phyloP scores from a whole-genome alignment of 2,888 invertebrate species.

The Fissipunctia ypsillon region DNA sequence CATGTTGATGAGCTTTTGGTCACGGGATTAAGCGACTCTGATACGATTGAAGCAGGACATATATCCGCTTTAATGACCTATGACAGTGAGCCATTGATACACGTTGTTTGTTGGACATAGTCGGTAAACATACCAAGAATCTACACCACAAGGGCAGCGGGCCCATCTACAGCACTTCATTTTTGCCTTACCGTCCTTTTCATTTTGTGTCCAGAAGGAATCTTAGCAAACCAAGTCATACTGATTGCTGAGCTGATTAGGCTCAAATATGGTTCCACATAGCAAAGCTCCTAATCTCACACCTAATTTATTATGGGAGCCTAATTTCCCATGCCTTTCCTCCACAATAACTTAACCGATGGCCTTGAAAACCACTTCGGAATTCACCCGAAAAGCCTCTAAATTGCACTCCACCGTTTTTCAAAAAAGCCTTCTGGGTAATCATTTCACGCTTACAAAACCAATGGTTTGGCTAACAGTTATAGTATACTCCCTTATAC shows the following conservation, averaged over 20 bases:
- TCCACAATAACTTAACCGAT: background rate
- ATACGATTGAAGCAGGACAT: background rate
- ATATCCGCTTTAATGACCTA: background rate
- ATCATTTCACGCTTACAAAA: constrained; percentile 34
- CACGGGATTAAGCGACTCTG: background rate
- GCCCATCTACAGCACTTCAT: background rate
- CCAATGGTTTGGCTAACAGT: constrained; percentile 12
- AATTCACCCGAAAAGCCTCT: background rate
- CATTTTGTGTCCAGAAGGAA: background rate
- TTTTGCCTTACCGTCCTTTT: background rate
- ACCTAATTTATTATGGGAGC: background rate
- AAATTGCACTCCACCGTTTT: background rate
- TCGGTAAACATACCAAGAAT: background rate
- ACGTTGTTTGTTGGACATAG: background rate
- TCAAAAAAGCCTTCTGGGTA: background rate
- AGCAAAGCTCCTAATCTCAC: background rate
- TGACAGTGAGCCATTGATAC: background rate
- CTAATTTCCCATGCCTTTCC: background rate
- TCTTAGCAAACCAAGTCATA: background rate
- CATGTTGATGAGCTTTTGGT: too few species aligned
- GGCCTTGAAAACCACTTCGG: background rate
- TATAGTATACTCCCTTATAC: constrained; percentile 4
- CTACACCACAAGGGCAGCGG: background rate
- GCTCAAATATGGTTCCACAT: background rate
- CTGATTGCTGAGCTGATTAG: background rate